Evolutionary conservation across 1,140 invertebrate species (phyloP).

Genomic region (Protaetia brevitarsis): DNA sequence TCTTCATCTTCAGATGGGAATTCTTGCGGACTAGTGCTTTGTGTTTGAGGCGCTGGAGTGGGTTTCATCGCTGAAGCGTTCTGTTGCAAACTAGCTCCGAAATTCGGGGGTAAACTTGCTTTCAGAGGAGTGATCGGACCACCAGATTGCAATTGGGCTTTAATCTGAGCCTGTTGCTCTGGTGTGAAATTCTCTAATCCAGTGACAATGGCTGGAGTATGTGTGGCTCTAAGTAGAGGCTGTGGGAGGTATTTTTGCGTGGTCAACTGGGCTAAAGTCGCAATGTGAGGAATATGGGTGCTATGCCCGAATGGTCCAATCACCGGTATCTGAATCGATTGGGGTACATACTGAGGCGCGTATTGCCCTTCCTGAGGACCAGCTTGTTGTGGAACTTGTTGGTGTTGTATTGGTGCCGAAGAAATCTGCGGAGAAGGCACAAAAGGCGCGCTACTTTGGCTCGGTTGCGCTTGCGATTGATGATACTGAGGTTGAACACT

Average conservation of each 20-base stretch:
- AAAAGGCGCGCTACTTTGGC: neutral
- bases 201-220: slow-evolving; percentile 43
- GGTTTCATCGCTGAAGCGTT: neutral
- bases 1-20: neutral
- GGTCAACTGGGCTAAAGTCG: slow-evolving; percentile 37
- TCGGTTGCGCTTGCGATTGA: slow-evolving; percentile 11
- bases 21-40: neutral
- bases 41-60: neutral
- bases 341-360: slow-evolving; percentile 23
- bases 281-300: slow-evolving; percentile 28
- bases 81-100: neutral
- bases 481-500: slow-evolving; percentile 20
- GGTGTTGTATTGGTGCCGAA: slow-evolving; percentile 8
- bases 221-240: neutral
- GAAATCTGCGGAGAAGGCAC: neutral
- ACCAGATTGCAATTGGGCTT: slow-evolving; percentile 36
- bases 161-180: slow-evolving; percentile 47
- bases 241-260: slow-evolving; percentile 32
- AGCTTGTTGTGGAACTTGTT: slow-evolving; percentile 1
- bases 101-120: neutral
- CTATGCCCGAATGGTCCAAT: neutral
- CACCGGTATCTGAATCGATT: slow-evolving; percentile 22
- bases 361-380: slow-evolving; percentile 9
- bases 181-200: slow-evolving; percentile 46
- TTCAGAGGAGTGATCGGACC: slow-evolving; percentile 7